phyloP scores from a whole-genome alignment of 2,113 vertebrate species.

The Myiozetetes cayanensis region DNA sequence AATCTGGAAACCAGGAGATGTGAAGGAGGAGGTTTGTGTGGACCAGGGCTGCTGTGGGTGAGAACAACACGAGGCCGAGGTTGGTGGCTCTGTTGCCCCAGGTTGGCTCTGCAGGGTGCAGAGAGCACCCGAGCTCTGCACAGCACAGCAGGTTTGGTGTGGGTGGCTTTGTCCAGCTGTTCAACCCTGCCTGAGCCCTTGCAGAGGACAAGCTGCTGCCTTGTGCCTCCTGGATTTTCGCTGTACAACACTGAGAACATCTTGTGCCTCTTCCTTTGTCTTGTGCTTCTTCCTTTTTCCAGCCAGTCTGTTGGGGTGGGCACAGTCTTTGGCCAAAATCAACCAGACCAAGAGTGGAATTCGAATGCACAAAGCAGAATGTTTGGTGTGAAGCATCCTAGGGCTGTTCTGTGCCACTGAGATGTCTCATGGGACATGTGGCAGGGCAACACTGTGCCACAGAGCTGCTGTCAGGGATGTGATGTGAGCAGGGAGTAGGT shows the following conservation, averaged over 20 bases:
- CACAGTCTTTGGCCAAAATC: not conserved
- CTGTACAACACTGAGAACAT: not conserved
- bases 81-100: not conserved
- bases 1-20: not conserved
- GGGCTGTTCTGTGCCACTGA: not conserved
- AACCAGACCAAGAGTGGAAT: not conserved
- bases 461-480: not conserved
- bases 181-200: not conserved
- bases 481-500: not conserved
- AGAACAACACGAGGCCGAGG: not conserved
- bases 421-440: not conserved
- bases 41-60: not conserved
- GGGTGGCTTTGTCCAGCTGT: not conserved
- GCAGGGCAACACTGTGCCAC: not conserved
- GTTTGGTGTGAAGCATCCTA: not conserved
- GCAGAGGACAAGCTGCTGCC: not conserved
- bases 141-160: not conserved
- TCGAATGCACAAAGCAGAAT: not conserved
- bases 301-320: not conserved
- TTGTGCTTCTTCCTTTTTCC: not conserved
- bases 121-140: not conserved
- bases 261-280: not conserved
- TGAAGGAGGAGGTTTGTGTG: not conserved
- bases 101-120: not conserved
- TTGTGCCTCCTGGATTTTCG: not conserved